Evolutionary conservation across 2,797 vertebrate genomes (phyloP).

Genomic region (Galagoides demidoff): DNA sequence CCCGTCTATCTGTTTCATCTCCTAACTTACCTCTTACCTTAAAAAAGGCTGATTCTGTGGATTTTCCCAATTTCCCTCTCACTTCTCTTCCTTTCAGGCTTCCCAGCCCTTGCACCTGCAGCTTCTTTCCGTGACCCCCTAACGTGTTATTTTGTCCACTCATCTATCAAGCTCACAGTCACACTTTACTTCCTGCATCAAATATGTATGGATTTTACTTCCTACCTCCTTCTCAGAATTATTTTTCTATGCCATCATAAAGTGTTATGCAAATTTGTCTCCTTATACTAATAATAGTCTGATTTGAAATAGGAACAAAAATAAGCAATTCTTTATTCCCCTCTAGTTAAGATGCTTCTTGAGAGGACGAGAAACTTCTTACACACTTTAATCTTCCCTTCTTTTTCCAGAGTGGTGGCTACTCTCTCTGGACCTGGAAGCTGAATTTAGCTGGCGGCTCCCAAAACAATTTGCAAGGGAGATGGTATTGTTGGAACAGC

Average conservation of each 20-base stretch:
- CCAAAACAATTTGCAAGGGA: not conserved
- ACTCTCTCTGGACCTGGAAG: not conserved
- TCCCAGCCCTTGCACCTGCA: accelerated
- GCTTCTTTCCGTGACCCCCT: not conserved
- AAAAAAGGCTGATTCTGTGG: not conserved
- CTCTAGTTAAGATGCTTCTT: not conserved
- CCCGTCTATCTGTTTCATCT: not conserved
- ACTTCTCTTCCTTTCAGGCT: not conserved
- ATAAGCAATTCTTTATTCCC: not conserved
- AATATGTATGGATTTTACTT: not conserved
- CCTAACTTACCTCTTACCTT: not conserved
- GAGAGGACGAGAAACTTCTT: not conserved
- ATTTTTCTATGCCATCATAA: not conserved
- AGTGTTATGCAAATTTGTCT: not conserved
- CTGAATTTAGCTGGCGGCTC: not conserved
- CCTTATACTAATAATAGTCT: not conserved
- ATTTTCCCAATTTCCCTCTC: not conserved
- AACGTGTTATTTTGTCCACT: not conserved
- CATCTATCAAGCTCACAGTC: not conserved
- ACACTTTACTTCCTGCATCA: not conserved
- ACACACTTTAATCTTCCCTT: not conserved
- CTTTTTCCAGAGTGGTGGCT: not conserved
- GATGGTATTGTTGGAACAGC: not conserved
- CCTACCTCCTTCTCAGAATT: not conserved
- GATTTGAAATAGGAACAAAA: not conserved